Evolutionary conservation across 37 sponge, comb jelly and placozoan species (phyloP).

Genomic region (Diacarnus erythraeanus): DNA sequence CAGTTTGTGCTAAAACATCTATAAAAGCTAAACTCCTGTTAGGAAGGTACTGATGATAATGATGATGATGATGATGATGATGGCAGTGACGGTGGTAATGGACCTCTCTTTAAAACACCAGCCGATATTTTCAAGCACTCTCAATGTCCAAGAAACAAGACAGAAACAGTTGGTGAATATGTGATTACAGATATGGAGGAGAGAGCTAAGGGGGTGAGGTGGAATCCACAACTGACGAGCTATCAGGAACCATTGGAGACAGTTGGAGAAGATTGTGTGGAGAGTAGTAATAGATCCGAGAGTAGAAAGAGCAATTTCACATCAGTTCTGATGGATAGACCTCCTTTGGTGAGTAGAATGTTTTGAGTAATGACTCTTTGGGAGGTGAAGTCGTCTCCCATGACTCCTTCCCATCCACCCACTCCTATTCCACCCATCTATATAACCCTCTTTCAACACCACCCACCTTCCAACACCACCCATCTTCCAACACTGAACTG

Average conservation of each 20-base stretch:
- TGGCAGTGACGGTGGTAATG: background rate
- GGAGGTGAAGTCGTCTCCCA: no score
- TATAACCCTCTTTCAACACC: no score
- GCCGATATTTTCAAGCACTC: slow-evolving; percentile 23
- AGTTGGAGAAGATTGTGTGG: no score
- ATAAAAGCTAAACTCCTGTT: background rate
- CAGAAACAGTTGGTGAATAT: background rate
- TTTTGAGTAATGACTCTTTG: no score
- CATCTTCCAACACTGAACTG: no score
- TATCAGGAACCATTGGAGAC: background rate
- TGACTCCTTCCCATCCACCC: no score
- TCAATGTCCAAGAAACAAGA: background rate
- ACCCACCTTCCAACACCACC: no score
- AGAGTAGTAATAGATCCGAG: no score
- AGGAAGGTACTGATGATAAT: background rate
- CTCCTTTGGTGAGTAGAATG: background rate
- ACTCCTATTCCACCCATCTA: no score
- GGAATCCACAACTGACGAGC: slow-evolving; percentile 23
- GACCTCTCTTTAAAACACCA: slow-evolving; percentile 18
- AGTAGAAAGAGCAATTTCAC: background rate
- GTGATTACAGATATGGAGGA: background rate
- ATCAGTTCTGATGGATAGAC: background rate
- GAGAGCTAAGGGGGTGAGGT: slow-evolving; percentile 17
- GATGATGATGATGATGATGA: background rate
- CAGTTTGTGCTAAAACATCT: background rate